Base-by-base conservation (phyloP, 2,113 vertebrate genomes). In the Tursiops truncatus region DNA sequence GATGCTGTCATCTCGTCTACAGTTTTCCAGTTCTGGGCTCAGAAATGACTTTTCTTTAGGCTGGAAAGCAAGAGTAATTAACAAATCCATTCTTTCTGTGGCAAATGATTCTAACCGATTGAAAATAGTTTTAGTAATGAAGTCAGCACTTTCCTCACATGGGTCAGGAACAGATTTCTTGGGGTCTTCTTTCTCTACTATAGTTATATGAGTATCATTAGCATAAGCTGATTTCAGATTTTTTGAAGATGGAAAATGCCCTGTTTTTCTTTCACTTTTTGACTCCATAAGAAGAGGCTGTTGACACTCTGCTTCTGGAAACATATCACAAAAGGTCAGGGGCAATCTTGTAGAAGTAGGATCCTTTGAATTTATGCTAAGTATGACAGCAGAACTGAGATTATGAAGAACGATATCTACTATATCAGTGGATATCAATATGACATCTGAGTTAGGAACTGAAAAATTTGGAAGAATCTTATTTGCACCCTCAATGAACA, bases 391-490 rank as follows among this genome's bases (percentile, higher is more conserved):
- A 28, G 88, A 93, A 84, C 63, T 62, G 50, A 98, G 92, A 50
- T 96, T 96, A 74, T 87, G 88, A 70, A 98, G 97, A 44, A 97
- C 95, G 44, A 87, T 93, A 82, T 96, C 62, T 44, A 98, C 91
- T 33, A 90, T 89, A 56, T 97, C 96, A 56, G 38, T 93, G 14
- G 97, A 92, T 38, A 98, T 62, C 95, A 95, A 96, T 83, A 92
- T 80, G n/a, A 96, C 91, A 84, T 98, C 97, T 62, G 97, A 95
- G 50, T 96, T 96, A 80, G 97, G 94, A 77, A 98, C 58, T 68
- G 91, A 86, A 63, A 82, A 17, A 38, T 88, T 95, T 53, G 92
- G 74, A 23, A 36, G 77, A 53, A 76, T 21, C 23, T 80, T 81
- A 63, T 44, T 93, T 92, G 20, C 21, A 31, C 0, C 25, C 33